Evolutionary conservation across 2,113 vertebrate genomes (phyloP).

Genomic region (Equus quagga): DNA sequence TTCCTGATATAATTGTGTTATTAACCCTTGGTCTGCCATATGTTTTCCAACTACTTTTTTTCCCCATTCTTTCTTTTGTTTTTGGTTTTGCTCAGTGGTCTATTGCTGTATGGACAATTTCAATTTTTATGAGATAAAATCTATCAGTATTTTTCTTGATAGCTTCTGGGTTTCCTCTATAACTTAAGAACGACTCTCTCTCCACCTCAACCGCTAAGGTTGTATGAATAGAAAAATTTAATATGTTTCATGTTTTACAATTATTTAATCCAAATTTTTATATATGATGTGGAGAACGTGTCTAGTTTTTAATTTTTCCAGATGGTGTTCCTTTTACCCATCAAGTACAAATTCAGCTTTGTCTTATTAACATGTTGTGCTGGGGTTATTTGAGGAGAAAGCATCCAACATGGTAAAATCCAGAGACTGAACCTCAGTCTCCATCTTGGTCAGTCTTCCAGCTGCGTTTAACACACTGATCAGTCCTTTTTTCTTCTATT

Average conservation of each 20-base stretch:
- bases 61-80: neutral
- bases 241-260: neutral
- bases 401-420: neutral
- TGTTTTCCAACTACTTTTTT: neutral
- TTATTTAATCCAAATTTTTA: neutral
- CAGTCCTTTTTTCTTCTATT: neutral
- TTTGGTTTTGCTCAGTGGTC: neutral
- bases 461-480: neutral
- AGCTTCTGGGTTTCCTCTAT: neutral
- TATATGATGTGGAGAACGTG: neutral
- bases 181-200: neutral
- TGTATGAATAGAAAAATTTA: neutral
- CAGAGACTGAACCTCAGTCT: neutral
- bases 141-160: neutral
- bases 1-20: neutral
- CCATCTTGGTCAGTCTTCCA: neutral
- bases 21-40: neutral
- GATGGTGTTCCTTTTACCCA: neutral
- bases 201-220: neutral
- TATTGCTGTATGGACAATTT: neutral
- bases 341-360: neutral
- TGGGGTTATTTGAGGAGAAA: neutral
- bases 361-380: neutral
- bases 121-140: neutral
- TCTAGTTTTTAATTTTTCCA: neutral